Evolutionary conservation across 1,140 invertebrate genomes (phyloP).

Genomic region (Streblospio benedicti): DNA sequence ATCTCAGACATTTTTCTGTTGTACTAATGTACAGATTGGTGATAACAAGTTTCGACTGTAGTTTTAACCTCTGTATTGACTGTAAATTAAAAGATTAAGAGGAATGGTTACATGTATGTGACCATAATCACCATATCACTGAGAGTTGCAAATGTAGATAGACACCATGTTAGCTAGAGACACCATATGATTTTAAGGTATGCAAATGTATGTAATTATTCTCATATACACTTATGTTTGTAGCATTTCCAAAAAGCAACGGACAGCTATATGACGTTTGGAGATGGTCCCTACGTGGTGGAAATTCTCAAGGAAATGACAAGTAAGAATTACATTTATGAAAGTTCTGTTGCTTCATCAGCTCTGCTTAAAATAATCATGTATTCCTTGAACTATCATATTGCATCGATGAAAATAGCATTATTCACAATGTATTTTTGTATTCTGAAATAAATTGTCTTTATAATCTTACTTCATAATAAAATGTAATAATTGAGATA

Average conservation of each 20-base stretch:
- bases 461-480: not conserved
- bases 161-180: too few species aligned
- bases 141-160: not conserved
- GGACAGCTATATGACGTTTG: constrained; percentile 37
- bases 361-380: too few species aligned
- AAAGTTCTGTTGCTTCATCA: not conserved
- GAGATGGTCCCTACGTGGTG: constrained; percentile 33
- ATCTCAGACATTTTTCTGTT: too few species aligned
- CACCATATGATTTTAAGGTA: too few species aligned
- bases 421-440: not conserved
- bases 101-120: not conserved
- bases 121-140: not conserved
- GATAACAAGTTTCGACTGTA: too few species aligned
- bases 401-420: not conserved
- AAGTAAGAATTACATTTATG: constrained; percentile 37
- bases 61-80: too few species aligned
- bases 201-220: not conserved
- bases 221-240: constrained; percentile 10
- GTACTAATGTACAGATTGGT: too few species aligned
- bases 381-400: too few species aligned
- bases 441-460: not conserved
- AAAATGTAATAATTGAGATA: not conserved
- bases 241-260: constrained; percentile 39
- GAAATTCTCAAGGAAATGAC: constrained; percentile 46
- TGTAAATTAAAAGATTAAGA: too few species aligned